Evolutionary conservation across 2,888 invertebrate genomes (phyloP).

Genomic region (Orthosia gothica): DNA sequence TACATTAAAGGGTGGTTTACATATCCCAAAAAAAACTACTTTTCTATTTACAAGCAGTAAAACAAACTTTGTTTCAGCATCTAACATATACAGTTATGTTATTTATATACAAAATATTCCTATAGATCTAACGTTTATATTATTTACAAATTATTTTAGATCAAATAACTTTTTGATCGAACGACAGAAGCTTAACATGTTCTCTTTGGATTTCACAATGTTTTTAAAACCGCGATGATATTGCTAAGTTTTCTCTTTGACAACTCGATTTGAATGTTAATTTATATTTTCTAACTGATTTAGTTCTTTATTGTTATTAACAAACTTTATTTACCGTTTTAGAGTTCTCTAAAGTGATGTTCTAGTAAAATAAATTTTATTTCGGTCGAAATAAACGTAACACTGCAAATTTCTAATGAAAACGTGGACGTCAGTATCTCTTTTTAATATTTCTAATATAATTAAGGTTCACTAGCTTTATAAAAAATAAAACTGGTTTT

Average conservation of each 20-base stretch:
- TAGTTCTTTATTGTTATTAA: slow-evolving; percentile 18
- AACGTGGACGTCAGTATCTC: neutral
- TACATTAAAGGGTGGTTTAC: slow-evolving; percentile 43
- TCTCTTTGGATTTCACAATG: slow-evolving; percentile 29
- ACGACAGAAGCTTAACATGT: slow-evolving; percentile 47
- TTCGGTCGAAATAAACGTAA: neutral
- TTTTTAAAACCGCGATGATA: slow-evolving; percentile 39
- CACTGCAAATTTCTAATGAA: neutral
- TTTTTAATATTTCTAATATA: too few species aligned
- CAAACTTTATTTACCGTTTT: slow-evolving; percentile 49
- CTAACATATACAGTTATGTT: slow-evolving; percentile 70
- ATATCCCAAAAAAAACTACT: slow-evolving; percentile 55
- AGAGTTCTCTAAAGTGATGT: slow-evolving; percentile 20
- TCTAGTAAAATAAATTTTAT: too few species aligned
- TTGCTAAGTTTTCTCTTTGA: slow-evolving; percentile 51
- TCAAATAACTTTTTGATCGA: slow-evolving; percentile 54
- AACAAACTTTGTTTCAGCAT: slow-evolving; percentile 66
- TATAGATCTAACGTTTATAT: slow-evolving; percentile 56
- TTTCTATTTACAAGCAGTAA: slow-evolving; percentile 73
- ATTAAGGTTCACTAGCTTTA: neutral
- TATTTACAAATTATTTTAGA: slow-evolving; percentile 66
- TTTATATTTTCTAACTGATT: slow-evolving; percentile 27
- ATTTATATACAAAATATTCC: slow-evolving; percentile 69
- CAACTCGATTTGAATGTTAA: slow-evolving; percentile 32
- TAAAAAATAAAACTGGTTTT: neutral